Evolutionary conservation across 2,888 invertebrate species (phyloP).

Genomic region (Gerosis bhagava): DNA sequence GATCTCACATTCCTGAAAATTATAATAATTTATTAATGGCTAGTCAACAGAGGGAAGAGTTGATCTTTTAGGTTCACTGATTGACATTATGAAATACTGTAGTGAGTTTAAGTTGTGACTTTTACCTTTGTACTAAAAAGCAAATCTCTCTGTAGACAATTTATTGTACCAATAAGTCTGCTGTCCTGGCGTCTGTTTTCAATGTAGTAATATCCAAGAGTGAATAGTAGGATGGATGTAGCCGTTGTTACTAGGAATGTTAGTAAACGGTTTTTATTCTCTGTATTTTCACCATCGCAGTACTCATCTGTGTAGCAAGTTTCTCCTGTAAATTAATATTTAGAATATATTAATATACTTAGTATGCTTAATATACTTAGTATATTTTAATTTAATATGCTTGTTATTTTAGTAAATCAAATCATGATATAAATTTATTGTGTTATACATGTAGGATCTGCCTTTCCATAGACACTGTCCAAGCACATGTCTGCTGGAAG

Average conservation of each 20-base stretch:
- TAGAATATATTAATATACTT: no score
- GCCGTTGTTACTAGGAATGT: constrained; percentile 86
- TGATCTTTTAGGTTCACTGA: no score
- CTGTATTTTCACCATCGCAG: constrained; percentile 60
- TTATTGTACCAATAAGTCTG: constrained; percentile 85
- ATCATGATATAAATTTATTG: no score
- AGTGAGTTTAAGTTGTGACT: constrained; percentile 21
- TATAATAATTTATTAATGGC: no score
- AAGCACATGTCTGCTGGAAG: no score
- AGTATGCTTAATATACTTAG: no score
- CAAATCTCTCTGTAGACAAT: constrained; percentile 73
- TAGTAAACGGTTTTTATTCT: constrained; percentile 70
- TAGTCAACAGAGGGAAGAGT: no score
- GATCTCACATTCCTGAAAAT: constrained; percentile 86
- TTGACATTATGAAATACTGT: no score
- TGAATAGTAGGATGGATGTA: constrained; percentile 87
- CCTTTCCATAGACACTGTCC: no score
- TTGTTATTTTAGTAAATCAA: no score
- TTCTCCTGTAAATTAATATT: constrained; percentile 58
- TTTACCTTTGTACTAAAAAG: constrained; percentile 78
- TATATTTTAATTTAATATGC: no score
- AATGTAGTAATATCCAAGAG: constrained; percentile 89
- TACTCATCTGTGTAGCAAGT: constrained; percentile 66
- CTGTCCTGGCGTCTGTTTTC: constrained; percentile 89
- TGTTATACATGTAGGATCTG: no score